Evolutionary conservation across 2,113 vertebrate species (phyloP).

Genomic region (Nesoenas mayeri): DNA sequence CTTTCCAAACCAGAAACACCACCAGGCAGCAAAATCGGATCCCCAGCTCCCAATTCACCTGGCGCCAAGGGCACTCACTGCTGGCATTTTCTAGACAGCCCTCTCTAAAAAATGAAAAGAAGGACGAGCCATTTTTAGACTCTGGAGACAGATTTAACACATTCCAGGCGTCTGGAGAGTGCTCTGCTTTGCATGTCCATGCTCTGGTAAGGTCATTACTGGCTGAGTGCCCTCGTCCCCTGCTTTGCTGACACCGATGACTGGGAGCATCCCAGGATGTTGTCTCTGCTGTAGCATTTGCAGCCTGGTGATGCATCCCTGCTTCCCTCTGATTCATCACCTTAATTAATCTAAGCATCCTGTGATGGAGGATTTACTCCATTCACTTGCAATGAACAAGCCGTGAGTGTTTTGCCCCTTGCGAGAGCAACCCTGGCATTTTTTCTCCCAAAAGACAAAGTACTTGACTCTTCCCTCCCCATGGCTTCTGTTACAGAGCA

Average conservation of each 20-base stretch:
- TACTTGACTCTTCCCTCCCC: no score
- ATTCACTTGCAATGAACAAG: no score
- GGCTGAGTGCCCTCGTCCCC: background rate
- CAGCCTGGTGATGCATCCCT: fast-evolving
- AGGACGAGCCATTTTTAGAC: background rate
- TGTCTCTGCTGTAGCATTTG: fast-evolving
- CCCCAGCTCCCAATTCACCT: background rate
- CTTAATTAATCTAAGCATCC: background rate
- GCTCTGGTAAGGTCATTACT: background rate
- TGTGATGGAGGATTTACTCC: fast-evolving
- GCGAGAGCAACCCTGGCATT: no score
- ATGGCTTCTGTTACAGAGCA: no score
- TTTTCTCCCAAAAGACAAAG: no score
- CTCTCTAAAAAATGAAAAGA: background rate
- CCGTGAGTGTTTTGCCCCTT: no score
- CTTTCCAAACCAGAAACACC: background rate
- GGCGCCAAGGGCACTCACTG: background rate
- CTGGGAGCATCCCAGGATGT: background rate
- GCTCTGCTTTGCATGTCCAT: background rate
- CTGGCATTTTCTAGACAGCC: background rate
- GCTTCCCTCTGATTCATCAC: background rate
- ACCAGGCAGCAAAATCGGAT: background rate
- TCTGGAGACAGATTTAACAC: background rate
- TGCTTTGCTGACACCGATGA: background rate
- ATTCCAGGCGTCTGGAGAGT: background rate